Evolutionary conservation across 2,888 invertebrate genomes (phyloP).

Genomic region (Megastigmus dorsalis): DNA sequence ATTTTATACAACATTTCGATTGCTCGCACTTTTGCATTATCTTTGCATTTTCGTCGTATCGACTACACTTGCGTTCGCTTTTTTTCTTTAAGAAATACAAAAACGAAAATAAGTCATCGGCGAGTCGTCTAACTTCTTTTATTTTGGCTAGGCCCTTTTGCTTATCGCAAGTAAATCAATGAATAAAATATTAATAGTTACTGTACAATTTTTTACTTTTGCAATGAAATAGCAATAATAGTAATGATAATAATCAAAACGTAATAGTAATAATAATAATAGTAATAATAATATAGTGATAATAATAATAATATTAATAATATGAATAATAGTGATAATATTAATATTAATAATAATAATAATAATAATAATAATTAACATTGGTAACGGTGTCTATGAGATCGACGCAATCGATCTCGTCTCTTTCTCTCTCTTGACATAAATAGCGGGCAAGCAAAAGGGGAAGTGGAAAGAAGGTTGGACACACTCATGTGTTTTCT

Average conservation of each 20-base stretch:
- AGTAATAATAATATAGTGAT: constrained; percentile 63
- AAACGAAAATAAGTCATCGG: constrained; percentile 45
- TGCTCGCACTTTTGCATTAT: constrained; percentile 46
- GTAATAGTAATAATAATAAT: constrained; percentile 57
- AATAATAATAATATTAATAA: constrained; percentile 59
- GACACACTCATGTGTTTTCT: constrained; percentile 56
- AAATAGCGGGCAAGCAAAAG: constrained; percentile 61
- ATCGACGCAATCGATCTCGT: constrained; percentile 57
- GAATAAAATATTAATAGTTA: constrained; percentile 49
- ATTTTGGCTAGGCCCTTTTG: constrained; percentile 55
- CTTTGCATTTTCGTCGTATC: constrained; percentile 40
- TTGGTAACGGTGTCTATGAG: constrained; percentile 69
- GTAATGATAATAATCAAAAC: constrained; percentile 60
- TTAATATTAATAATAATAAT: constrained; percentile 66
- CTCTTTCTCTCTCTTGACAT: constrained; percentile 55
- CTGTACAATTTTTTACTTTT: constrained; percentile 54
- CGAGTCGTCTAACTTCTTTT: constrained; percentile 47
- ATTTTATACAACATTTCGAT: constrained; percentile 54
- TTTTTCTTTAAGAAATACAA: constrained; percentile 45
- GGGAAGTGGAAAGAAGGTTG: constrained; percentile 61
- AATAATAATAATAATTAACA: constrained; percentile 67
- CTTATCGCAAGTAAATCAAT: constrained; percentile 51
- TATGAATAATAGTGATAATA: constrained; percentile 63
- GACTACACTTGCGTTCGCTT: constrained; percentile 39
- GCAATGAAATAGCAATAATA: constrained; percentile 58